Base-by-base conservation (phyloP, 2,888 invertebrate species). In the Athalia cordata region DNA sequence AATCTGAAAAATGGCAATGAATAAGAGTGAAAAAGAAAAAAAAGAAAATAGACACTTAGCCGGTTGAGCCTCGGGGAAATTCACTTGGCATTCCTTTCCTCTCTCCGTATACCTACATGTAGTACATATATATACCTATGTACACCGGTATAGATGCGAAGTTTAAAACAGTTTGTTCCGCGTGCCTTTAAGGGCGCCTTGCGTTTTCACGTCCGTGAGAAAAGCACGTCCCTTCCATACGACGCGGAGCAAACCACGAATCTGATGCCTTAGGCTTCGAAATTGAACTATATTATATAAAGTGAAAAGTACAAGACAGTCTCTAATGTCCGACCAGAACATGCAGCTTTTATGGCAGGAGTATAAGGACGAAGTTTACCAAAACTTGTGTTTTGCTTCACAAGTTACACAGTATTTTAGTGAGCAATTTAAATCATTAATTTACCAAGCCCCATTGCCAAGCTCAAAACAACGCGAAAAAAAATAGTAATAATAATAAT, bases 111-210 rank as follows among this genome's bases (percentile, higher is more conserved):
- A 68, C 11, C 13, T 29, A 47, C 15, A 29, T 29, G 29, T 29
- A 29, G n/a, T 2, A 29, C 2, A 29, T 2, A 29, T 29, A 29
- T 29, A 29, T 29, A 29, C 29, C 29, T 29, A 29, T 2, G 29
- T 29, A 29, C 29, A 29, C 2, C 29, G 29, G 29, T 29, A 29
- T 29, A 2, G 55, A 72, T 43, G 72, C 72, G 59, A 59, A 72
- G 72, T 72, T 72, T 50, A 59, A 72, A 59, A 72, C 72, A 72
- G 72, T 72, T 59, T 72, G 72, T 47, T 72, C 59, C 72, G 15
- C 72, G 59, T 72, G 72, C 72, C 59, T 72, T 52, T 13, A 13
- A 68, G 68, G 68, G 55, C 15, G 57, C 72, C 57, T 55, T 0
- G 9, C 72, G 52, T 72, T 72, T 59, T 72, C 57, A 59, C 72